Evolutionary conservation across 2,113 vertebrate species (phyloP), one percentile per base, ranked within the genome.

Genomic region (Meles meles): DNA sequence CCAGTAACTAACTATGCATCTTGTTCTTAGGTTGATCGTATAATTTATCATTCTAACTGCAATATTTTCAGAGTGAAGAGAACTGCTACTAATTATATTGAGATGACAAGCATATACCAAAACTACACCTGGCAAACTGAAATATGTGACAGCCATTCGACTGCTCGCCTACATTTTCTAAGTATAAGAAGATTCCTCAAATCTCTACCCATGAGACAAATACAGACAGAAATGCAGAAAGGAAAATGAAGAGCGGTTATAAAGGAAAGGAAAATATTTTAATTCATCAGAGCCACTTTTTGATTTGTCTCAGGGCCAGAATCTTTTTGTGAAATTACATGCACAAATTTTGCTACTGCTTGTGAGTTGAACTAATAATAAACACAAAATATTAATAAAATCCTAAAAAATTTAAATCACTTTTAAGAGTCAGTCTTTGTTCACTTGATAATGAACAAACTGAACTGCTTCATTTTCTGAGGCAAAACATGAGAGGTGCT

Each of bases 321-420:
- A 90, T 52, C 11, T 81, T 91, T 93, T 76, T 90, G 10, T 63
- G 90, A 67, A 91, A 89, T 18, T 63, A 55, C 3, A 37, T 29
- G 15, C 21, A 74, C 27, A 92, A 82, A 11, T 25, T 76, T 92
- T 94, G 44, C n/a, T 65, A 94, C 11, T 39, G 42, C 79, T 94
- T 97, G n/a, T 55, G 9, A 82, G 7, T 44, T 83, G n/a, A 92
- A 57, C 37, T 92, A 94, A 88, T 95, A 88, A 65, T 72, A 67
- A 49, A 31, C 27, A 67, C 82, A 92, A 94, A 97, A 83, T 55
- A 93, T 82, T 95, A 92, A 76, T 88, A 80, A 21, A n/a, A 94
- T 63, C 57, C 74, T 93, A 71, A 92, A 93, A 93, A 39, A 57
- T 72, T 87, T 77, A 81, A 88, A 88, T 93, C 18, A 81, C 31